Base-by-base conservation (phyloP, 1,140 invertebrate species). In the Drosophila lowei region DNA sequence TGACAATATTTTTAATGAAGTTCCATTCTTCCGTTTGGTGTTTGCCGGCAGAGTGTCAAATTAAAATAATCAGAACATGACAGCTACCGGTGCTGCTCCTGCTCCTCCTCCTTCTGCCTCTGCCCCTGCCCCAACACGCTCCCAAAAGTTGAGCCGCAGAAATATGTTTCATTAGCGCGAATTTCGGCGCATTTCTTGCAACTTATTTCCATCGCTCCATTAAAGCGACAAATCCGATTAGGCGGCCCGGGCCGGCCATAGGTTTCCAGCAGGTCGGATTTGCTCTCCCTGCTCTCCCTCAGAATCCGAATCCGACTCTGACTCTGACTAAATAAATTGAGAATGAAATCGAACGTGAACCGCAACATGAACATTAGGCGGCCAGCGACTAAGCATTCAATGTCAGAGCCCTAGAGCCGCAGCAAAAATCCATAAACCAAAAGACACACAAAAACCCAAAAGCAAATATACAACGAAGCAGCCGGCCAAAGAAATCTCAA, bases 1-100 rank as follows among this genome's bases (percentile, higher is more conserved):
- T 85, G 81, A 85, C 81, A 85, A 85, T 86, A 70, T 86, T 85
- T 84, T 85, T 85, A 85, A 85, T 85, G 81, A 85, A 85, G 81
- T 81, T 77, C 72, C 77, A 67, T 68, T 75, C 71, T 43, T 49
- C 4, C 23, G 46, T 79, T 70, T 58, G 30, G 28, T 41, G 47
- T 79, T 61, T 61, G 72, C 60, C 73, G 77, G 73, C 81, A 77
- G 74, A 88, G 81, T 86, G 81, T 86, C 81, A 86, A 86, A 86
- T 86, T 86, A 88, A 88, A 88, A 88, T 86, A 86, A 86, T 86
- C 81, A 86, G 81, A 86, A 88, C 81, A 86, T 86, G 81, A 86
- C 81, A 86, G 81, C 83, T 86, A 88, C 83, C 81, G 80, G 80
- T 79, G 71, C 71, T 72, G 72, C 63, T 48, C 52, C 63, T 34